phyloP scores from a whole-genome alignment of 2,113 vertebrate genomes.

The Proterorhinus semilunaris region DNA sequence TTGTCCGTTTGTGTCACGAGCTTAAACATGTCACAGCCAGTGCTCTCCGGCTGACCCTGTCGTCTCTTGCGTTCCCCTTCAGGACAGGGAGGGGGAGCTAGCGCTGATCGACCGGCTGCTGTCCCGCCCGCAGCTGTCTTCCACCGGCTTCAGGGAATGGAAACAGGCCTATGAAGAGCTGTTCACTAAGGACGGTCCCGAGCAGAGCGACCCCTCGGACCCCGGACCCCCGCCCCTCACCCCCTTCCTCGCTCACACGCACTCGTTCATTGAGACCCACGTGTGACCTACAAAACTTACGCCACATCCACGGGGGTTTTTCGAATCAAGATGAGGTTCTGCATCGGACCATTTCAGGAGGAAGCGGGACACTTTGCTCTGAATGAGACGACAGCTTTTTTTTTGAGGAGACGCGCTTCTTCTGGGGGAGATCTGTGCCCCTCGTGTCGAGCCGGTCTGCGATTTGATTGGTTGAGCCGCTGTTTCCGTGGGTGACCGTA shows the following conservation, averaged over 20 bases:
- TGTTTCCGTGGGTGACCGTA: slow-evolving; percentile 24
- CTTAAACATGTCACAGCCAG: slow-evolving; percentile 24
- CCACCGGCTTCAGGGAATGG: slow-evolving; percentile 97
- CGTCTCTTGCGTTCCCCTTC: slow-evolving; percentile 74
- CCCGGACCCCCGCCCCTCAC: slow-evolving; percentile 81
- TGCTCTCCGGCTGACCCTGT: slow-evolving; percentile 51
- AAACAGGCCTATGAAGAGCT: slow-evolving; percentile 93
- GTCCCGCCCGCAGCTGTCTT: slow-evolving; percentile 91
- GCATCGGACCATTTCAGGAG: not conserved
- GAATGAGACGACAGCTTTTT: slow-evolving; percentile 26
- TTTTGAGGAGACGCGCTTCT: slow-evolving; percentile 15
- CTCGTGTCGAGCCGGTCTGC: slow-evolving; percentile 12
- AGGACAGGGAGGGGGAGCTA: slow-evolving; percentile 99
- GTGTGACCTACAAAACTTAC: slow-evolving; percentile 75
- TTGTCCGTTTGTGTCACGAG: slow-evolving; percentile 46
- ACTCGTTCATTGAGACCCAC: slow-evolving; percentile 98
- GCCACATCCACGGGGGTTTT: slow-evolving; percentile 4
- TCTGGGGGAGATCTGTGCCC: not conserved
- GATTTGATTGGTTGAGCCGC: slow-evolving; percentile 37
- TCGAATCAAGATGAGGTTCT: not conserved
- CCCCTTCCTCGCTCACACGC: slow-evolving; percentile 89
- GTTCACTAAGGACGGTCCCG: slow-evolving; percentile 79
- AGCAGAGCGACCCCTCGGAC: slow-evolving; percentile 77
- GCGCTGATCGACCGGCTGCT: slow-evolving; percentile 94
- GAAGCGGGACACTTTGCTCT: slow-evolving; percentile 19